phyloP scores from a whole-genome alignment of 2,113 vertebrate genomes.

The Notiomystis cincta region DNA sequence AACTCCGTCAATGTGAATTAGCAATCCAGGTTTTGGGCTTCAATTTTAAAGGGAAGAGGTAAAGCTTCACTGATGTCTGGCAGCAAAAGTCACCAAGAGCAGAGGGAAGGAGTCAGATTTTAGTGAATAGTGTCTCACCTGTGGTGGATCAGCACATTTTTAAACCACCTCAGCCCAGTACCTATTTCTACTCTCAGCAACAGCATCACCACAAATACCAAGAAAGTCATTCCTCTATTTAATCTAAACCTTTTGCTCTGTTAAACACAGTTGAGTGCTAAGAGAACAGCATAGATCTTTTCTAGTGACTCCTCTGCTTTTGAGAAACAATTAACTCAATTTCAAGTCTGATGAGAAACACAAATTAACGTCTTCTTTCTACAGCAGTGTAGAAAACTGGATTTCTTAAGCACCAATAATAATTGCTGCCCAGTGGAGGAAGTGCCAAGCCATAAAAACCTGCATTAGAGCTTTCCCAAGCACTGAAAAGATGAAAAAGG shows the following conservation, averaged over 20 bases:
- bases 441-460: not conserved
- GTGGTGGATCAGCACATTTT: not conserved
- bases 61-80: not conserved
- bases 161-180: not conserved
- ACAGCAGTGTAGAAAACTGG: not conserved
- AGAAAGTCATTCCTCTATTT: not conserved
- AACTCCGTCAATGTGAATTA: not conserved
- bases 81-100: not conserved
- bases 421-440: not conserved
- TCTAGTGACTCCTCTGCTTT: not conserved
- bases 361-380: not conserved
- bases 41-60: not conserved
- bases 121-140: not conserved
- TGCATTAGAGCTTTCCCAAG: not conserved
- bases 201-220: not conserved
- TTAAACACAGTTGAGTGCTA: not conserved
- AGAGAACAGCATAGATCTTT: not conserved
- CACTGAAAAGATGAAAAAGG: not conserved
- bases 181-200: not conserved
- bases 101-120: not conserved
- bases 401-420: not conserved
- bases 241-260: not conserved
- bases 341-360: not conserved
- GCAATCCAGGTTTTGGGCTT: not conserved
- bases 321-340: not conserved